Conservation (phyloP, 2,797 vertebrate species). For the Centropyge bicolor region DNA sequence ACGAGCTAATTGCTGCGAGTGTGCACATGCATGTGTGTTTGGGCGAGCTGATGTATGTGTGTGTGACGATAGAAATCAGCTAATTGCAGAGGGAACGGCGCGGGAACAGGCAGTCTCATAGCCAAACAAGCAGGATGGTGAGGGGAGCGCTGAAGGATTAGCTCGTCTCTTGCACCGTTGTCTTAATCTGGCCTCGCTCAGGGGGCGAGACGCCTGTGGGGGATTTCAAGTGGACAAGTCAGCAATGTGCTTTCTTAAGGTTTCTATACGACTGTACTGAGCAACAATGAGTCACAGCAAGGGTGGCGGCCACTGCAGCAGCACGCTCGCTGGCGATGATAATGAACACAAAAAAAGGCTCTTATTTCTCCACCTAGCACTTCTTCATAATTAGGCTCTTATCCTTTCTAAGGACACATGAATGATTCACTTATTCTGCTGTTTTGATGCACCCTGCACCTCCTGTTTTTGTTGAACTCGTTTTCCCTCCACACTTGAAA, state of each 20-base stretch:
- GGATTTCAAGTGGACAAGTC: constrained; percentile 76
- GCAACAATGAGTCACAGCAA: constrained; percentile 56
- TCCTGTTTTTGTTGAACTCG: constrained; percentile 27
- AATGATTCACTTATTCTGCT: constrained; percentile 50
- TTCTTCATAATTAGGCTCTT: constrained; percentile 61
- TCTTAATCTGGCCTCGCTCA: constrained; percentile 72
- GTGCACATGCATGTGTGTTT: constrained; percentile 15
- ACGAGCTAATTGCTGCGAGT: constrained; percentile 74
- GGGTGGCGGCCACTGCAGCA: constrained; percentile 27
- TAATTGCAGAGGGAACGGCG: constrained; percentile 68
- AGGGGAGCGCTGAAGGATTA: constrained; percentile 74
- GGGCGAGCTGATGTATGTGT: constrained; percentile 2
- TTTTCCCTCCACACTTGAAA: constrained; percentile 10
- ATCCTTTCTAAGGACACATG: constrained; percentile 50
- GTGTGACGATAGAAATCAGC: constrained; percentile 66
- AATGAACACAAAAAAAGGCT: constrained; percentile 55
- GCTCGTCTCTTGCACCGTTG: constrained; percentile 59
- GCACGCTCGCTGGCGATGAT: constrained; percentile 41
- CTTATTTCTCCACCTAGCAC: constrained; percentile 33
- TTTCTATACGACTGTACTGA: constrained; percentile 43
- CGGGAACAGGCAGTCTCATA: constrained; percentile 67
- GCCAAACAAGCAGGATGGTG: constrained; percentile 64
- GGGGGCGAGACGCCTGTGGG: constrained; percentile 43
- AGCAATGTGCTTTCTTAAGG: constrained; percentile 70
- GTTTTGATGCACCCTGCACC: constrained; percentile 34